Evolutionary conservation across 1,140 invertebrate genomes (phyloP).

Genomic region (Leptinotarsa lineolata): DNA sequence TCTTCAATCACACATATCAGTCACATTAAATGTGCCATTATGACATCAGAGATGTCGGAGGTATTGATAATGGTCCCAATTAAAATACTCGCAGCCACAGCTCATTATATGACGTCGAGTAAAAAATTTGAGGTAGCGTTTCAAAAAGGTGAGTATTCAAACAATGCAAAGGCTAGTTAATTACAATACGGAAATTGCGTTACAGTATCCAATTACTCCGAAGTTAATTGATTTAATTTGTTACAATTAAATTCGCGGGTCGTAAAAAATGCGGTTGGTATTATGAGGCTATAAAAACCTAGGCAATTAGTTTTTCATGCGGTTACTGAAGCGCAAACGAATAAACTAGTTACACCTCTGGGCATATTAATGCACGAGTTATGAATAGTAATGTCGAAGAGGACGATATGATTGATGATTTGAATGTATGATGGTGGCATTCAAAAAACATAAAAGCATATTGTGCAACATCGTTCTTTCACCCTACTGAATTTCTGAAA

Average conservation of each 20-base stretch:
- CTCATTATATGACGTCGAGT: slow-evolving; percentile 2
- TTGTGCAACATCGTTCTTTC: too few relatives aligned
- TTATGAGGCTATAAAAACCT: slow-evolving; percentile 6
- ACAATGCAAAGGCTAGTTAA: slow-evolving; percentile 18
- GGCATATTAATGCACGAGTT: not conserved
- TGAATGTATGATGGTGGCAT: not conserved
- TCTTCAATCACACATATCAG: not conserved
- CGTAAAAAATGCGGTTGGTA: slow-evolving; percentile 14
- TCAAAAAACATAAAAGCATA: not conserved
- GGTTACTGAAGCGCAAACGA: not conserved
- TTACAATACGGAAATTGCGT: slow-evolving; percentile 23
- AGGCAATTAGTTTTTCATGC: not conserved
- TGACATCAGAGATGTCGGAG: not conserved
- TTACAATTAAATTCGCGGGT: slow-evolving; percentile 14
- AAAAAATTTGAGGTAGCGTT: not conserved
- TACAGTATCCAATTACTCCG: slow-evolving; percentile 19
- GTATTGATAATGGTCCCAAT: not conserved
- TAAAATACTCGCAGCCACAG: slow-evolving; percentile 10
- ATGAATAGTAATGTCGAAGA: not conserved
- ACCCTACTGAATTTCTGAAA: too few relatives aligned
- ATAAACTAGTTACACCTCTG: slow-evolving; percentile 6
- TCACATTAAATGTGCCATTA: not conserved
- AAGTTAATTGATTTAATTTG: slow-evolving; percentile 23
- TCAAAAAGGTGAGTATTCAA: slow-evolving; percentile 3
- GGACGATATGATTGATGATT: not conserved